These are phyloP conservation scores for Tichodroma muraria DNA, from an alignment of 2,113 vertebrate species.

Conservation along the genomic window DNA sequence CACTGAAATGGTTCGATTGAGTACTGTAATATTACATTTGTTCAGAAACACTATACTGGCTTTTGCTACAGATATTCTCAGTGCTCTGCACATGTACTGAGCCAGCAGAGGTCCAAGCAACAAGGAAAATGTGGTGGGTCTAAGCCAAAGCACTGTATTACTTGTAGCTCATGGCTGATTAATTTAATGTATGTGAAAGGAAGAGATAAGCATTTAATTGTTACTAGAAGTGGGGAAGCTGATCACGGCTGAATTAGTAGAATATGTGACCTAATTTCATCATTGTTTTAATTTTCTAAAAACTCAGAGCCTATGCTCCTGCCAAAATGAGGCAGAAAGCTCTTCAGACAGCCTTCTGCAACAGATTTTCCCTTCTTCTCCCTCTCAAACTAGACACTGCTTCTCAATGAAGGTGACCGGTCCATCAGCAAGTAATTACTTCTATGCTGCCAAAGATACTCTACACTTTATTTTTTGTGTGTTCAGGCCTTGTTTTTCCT, in stretches of 20 bases:
- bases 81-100: neutral
- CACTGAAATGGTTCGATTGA: neutral
- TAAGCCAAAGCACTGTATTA: neutral
- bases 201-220: slow-evolving; percentile 46
- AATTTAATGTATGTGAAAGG: slow-evolving; percentile 29
- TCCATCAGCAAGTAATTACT: neutral
- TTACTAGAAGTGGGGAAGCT: slow-evolving; percentile 22
- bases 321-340: neutral
- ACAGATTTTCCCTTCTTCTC: neutral
- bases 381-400: neutral
- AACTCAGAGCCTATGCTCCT: neutral
- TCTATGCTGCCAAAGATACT: neutral
- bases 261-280: slow-evolving; percentile 32
- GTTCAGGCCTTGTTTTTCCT: neutral
- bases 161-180: slow-evolving; percentile 19
- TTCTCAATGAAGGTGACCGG: neutral
- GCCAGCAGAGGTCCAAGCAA: neutral
- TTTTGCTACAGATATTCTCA: neutral
- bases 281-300: slow-evolving; percentile 13
- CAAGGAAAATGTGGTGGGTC: neutral
- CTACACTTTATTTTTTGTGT: neutral
- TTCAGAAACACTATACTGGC: neutral
- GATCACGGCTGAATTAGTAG: slow-evolving; percentile 15
- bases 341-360: neutral
- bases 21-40: neutral